phyloP scores from a whole-genome alignment of 2,113 vertebrate species.

The Muntiacus muntjak region DNA sequence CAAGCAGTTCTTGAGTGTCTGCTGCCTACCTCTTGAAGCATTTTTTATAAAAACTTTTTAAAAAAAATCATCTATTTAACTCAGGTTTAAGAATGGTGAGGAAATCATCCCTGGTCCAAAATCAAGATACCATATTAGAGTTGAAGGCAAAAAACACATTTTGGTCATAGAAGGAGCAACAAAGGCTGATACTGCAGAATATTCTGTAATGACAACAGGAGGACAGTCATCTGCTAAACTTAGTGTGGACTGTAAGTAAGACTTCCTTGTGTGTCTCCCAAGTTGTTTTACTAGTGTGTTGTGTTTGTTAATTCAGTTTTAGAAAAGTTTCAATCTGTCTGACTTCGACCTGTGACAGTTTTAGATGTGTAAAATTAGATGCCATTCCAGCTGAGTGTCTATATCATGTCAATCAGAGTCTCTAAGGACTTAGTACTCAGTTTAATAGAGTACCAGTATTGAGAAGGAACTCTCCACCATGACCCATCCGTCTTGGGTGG shows the following conservation, averaged over 20 bases:
- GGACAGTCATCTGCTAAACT: conserved; percentile 90
- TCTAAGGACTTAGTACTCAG: neutral
- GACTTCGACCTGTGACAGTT: neutral
- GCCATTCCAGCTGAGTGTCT: neutral
- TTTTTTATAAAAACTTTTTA: neutral
- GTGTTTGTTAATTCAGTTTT: neutral
- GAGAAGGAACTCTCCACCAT: neutral
- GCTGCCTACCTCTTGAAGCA: neutral
- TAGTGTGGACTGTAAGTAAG: conserved; percentile 88
- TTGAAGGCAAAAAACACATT: conserved; percentile 92
- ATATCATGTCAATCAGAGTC: neutral
- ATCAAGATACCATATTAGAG: conserved; percentile 90
- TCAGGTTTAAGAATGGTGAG: conserved; percentile 96
- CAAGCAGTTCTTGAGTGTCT: neutral
- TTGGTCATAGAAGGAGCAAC: conserved; percentile 93
- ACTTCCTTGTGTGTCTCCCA: neutral
- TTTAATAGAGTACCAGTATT: neutral
- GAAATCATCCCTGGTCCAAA: conserved; percentile 90
- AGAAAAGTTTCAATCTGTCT: neutral
- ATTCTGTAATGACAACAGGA: conserved; percentile 94
- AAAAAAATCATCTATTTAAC: neutral
- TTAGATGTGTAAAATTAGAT: neutral
- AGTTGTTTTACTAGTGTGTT: neutral
- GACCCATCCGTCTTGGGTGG: neutral
- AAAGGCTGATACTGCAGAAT: conserved; percentile 91